Evolutionary conservation across 1,140 invertebrate genomes (phyloP), one percentile per base, ranked within the genome.

Genomic region (Danaus melanippus): DNA sequence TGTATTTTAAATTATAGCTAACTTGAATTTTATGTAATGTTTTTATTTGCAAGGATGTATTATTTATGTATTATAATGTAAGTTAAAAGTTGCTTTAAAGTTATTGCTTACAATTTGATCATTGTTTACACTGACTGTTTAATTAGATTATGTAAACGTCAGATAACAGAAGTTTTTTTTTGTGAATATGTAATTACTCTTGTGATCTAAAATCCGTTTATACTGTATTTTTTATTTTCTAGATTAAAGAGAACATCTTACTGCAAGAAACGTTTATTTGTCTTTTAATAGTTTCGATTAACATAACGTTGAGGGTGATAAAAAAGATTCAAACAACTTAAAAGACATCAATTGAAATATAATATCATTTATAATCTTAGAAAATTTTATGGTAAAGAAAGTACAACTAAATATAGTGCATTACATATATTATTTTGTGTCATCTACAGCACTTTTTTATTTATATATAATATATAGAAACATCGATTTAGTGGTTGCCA

Each of bases 161-260:
- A 69, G 69, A 72, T 66, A 70, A 79, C 69, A 71, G 69, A 79
- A 71, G 81, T 81, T 78, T 82, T 32, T 84, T 78, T 82, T 82
- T 86, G 83, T 86, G 83, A 86, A 86, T 86, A 86, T 86, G 83
- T 86, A 86, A 86, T 86, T 83, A 86, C 79, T 86, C 79, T 86
- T 84, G 74, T 86, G 79, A 84, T 86, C 79, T 84, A 78, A 86
- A 86, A 82, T 82, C 81, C 80, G 77, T 83, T 86, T 84, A 84
- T 84, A 82, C 74, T 82, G 75, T 86, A 81, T 86, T 83, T 84
- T 81, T 86, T 84, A 86, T 84, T 86, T 86, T 86, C 81, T 84
- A 84, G 81, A 86, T 84, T 84, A 86, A 86, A 86, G 76, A 84
- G 82, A 82, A 84, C 75, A 82, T 82, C 72, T 82, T 84, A 84